These are phyloP conservation scores for Anguilla megastoma DNA, from an alignment of 2,797 vertebrate species.

Conservation along the genomic window DNA sequence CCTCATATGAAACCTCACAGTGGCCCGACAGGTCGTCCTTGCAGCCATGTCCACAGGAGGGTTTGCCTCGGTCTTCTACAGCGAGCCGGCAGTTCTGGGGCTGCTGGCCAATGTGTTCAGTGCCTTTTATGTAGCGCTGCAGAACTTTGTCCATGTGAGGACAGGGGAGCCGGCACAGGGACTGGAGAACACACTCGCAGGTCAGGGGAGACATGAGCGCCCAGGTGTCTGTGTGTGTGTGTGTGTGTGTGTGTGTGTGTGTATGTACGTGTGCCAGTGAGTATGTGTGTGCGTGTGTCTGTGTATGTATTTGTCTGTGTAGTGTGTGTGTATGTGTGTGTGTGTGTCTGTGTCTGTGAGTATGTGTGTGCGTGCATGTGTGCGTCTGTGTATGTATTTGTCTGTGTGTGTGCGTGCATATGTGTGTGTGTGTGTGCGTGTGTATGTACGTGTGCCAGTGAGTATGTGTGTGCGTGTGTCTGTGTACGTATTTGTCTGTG, in stretches of 20 bases:
- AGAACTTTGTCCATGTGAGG: conserved; percentile 39
- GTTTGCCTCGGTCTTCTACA: conserved; percentile 46
- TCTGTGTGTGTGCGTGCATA: neutral
- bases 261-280: no score
- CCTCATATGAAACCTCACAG: neutral
- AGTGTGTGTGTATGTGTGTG: neutral
- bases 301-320: neutral
- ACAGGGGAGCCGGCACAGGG: conserved; percentile 27
- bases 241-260: neutral
- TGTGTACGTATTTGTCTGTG: neutral
- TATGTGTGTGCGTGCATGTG: neutral
- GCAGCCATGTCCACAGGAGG: conserved; percentile 30
- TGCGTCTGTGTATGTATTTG: neutral
- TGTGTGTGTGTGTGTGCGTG: neutral
- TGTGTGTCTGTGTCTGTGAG: neutral
- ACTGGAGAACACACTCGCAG: conserved; percentile 45
- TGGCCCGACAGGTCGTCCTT: neutral
- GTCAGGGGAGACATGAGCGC: conserved; percentile 15
- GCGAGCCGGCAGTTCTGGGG: conserved; percentile 44
- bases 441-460: no score
- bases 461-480: neutral
- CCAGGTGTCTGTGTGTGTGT: neutral
- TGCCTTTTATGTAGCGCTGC: conserved; percentile 46
- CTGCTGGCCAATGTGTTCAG: conserved; percentile 48
- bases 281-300: neutral